phyloP scores from a whole-genome alignment of 2,113 vertebrate species.

The Asarcornis scutulata region DNA sequence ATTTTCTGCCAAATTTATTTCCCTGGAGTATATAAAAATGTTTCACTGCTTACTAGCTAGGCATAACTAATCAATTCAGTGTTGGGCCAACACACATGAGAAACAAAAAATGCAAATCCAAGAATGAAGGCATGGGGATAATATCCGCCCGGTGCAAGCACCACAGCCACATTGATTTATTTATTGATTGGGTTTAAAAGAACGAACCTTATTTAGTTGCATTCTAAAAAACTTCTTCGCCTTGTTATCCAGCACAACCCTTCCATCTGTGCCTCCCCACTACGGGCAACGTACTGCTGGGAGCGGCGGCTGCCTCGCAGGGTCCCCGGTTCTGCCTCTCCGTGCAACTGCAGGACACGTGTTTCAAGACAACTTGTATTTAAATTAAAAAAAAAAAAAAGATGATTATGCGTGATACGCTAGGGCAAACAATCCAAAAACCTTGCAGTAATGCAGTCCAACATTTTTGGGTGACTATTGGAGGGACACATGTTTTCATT shows the following conservation, averaged over 20 bases:
- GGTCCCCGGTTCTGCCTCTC: background rate
- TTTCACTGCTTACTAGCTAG: constrained; percentile 85
- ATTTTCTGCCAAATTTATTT: constrained; percentile 99
- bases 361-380: rapidly evolving
- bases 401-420: rapidly evolving
- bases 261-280: rapidly evolving
- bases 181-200: background rate
- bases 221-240: background rate
- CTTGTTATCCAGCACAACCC: background rate
- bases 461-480: rapidly evolving
- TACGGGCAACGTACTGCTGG: background rate
- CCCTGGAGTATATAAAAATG: constrained; percentile 89
- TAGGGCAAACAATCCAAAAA: rapidly evolving
- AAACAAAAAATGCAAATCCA: constrained; percentile 74
- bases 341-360: rapidly evolving
- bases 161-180: background rate
- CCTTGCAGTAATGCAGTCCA: rapidly evolving
- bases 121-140: constrained; percentile 13
- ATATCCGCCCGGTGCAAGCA: background rate
- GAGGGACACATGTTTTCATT: background rate
- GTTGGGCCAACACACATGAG: constrained; percentile 72
- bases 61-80: constrained; percentile 90
- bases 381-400: background rate
- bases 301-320: background rate
- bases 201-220: rapidly evolving